Percentiles rank a stretch among this genome's conserved stretches.
Conservation (phyloP, 2,797 vertebrate species). For the Peromyscus nudipes region DNA sequence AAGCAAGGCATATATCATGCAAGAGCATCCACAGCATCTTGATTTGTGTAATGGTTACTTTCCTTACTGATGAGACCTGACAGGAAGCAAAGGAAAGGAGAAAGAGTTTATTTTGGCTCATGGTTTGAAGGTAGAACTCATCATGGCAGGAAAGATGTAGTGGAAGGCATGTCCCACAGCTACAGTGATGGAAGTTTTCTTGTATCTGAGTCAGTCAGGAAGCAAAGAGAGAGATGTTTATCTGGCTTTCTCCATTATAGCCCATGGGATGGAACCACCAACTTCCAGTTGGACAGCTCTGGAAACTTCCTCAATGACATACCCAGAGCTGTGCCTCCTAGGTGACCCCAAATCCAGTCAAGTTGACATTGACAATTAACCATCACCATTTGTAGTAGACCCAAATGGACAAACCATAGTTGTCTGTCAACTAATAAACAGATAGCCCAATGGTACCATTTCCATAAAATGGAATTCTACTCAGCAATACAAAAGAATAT, state of each 20-base stretch:
- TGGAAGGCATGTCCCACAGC: not conserved
- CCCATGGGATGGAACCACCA: not conserved
- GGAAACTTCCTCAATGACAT: not conserved
- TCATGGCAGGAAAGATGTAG: not conserved
- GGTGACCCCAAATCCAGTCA: not conserved
- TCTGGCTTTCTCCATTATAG: not conserved
- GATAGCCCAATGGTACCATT: not conserved
- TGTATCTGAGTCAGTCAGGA: not conserved
- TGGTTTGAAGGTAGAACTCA: not conserved
- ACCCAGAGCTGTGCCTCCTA: not conserved
- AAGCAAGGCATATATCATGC: not conserved
- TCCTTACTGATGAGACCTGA: not conserved
- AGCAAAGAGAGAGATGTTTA: not conserved
- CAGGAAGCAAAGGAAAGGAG: not conserved
- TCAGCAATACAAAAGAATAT: not conserved
- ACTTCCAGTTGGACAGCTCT: not conserved
- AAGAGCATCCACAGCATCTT: not conserved
- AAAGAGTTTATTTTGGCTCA: not conserved
- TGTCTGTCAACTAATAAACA: not conserved
- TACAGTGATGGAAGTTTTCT: not conserved
- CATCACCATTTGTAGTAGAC: not conserved
- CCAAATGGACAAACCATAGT: not conserved
- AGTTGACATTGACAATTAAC: not conserved
- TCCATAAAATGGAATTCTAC: not conserved
- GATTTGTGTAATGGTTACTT: not conserved